Evolutionary conservation across 2,888 invertebrate species (phyloP).

Genomic region (Chironomus tentans): DNA sequence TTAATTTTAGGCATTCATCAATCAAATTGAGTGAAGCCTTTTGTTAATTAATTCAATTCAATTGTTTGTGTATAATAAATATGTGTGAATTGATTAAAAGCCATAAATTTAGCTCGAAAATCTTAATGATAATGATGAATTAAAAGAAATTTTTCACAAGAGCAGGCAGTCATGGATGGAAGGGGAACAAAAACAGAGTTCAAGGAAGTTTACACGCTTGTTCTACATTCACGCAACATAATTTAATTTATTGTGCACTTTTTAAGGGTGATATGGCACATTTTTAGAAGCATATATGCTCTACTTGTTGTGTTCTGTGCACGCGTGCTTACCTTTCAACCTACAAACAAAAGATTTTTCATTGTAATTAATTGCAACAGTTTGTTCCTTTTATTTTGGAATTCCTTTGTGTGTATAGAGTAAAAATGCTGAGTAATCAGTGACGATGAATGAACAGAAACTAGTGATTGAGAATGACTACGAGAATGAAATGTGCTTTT

Average conservation of each 20-base stretch:
- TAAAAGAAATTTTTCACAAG: neutral
- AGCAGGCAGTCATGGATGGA: too few species aligned
- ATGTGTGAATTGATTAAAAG: slow-evolving; percentile 3
- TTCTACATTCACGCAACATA: neutral
- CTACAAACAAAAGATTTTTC: neutral
- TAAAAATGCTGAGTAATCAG: neutral
- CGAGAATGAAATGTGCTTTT: too few species aligned
- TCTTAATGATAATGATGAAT: too few species aligned
- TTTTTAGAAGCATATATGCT: neutral
- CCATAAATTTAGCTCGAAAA: neutral
- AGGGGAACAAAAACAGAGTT: neutral
- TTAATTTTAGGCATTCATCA: neutral
- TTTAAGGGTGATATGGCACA: neutral
- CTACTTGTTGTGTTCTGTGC: too few species aligned
- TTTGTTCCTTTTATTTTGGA: neutral
- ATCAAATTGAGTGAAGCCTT: neutral
- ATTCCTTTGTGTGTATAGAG: neutral
- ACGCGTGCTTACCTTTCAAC: too few species aligned
- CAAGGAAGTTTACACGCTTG: neutral
- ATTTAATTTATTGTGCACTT: neutral
- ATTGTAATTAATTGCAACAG: neutral
- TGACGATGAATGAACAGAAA: neutral
- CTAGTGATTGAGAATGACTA: too few species aligned
- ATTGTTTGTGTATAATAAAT: neutral
- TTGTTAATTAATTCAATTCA: neutral